Evolutionary conservation across 1,140 invertebrate genomes (phyloP).

Genomic region (Ceratina japonica): DNA sequence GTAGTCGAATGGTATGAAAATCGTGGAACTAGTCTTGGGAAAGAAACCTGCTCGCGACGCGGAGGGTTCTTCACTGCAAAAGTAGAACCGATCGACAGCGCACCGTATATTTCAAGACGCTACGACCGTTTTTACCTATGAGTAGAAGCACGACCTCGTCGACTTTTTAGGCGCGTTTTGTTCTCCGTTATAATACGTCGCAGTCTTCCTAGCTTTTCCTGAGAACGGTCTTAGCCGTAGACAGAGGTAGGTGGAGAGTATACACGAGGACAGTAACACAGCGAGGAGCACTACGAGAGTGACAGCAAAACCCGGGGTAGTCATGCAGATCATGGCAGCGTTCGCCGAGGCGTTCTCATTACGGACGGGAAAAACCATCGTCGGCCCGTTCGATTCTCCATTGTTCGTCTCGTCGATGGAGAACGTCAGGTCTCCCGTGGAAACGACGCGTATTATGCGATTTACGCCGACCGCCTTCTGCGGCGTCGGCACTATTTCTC

Average conservation of each 20-base stretch:
- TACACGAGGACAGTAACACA: constrained; percentile 89
- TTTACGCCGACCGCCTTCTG: constrained; percentile 91
- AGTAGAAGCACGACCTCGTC: constrained; percentile 80
- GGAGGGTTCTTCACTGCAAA: not conserved
- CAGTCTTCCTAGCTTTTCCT: constrained; percentile 80
- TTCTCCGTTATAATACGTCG: constrained; percentile 75
- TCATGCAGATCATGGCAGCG: constrained; percentile 90
- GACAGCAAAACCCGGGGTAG: constrained; percentile 92
- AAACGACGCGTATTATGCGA: constrained; percentile 90
- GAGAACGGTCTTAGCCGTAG: constrained; percentile 86
- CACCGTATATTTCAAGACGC: not conserved
- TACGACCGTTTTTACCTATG: constrained; percentile 65
- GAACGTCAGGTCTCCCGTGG: constrained; percentile 91
- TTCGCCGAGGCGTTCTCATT: constrained; percentile 40
- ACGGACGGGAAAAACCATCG: constrained; percentile 84
- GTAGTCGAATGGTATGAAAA: constrained; percentile 29
- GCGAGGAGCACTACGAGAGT: constrained; percentile 89
- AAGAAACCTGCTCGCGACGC: constrained; percentile 10
- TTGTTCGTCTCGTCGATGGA: constrained; percentile 83
- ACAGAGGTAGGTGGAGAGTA: constrained; percentile 91
- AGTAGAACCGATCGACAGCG: constrained; percentile 6
- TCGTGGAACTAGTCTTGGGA: constrained; percentile 34
- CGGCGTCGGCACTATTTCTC: constrained; percentile 81
- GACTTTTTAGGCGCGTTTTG: constrained; percentile 69
- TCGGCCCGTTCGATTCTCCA: constrained; percentile 79